Percentiles rank a stretch among this genome's conserved stretches.
Conservation (phyloP, 1,140 invertebrate species). For the Drosophila mayri region DNA sequence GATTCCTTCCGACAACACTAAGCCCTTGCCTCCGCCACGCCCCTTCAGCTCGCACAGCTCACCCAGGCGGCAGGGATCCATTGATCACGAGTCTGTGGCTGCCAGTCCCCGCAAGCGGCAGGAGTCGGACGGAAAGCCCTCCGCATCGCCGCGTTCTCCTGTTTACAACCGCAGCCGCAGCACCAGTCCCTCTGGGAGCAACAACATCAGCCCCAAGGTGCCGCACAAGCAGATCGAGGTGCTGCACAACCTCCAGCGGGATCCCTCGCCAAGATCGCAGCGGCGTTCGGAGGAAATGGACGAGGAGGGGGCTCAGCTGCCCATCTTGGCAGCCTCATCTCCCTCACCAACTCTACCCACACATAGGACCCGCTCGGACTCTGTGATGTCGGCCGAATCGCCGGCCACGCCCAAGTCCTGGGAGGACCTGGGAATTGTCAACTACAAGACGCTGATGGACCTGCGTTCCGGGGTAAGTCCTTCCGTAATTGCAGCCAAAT, state of each 20-base stretch:
- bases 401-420: conserved; percentile 78
- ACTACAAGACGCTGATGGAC: conserved; percentile 85
- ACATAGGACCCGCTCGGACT: not conserved
- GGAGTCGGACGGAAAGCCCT: conserved; percentile 3
- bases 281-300: conserved; percentile 28
- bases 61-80: conserved; percentile 12
- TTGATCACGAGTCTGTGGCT: not conserved
- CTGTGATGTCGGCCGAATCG: conserved; percentile 19
- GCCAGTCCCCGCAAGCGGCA: conserved; percentile 23
- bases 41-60: conserved; percentile 28
- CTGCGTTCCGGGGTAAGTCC: conserved; percentile 86
- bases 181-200: conserved; percentile 85
- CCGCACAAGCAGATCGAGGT: conserved; percentile 88
- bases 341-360: conserved; percentile 21
- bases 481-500: conserved; percentile 30
- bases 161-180: conserved; percentile 60
- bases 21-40: conserved; percentile 48
- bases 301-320: not conserved
- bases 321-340: not conserved
- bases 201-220: conserved; percentile 85
- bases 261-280: conserved; percentile 85
- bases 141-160: conserved; percentile 72
- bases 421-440: conserved; percentile 86
- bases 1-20: conserved; percentile 79
- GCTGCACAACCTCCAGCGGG: conserved; percentile 87